Conservation (phyloP, 2,797 vertebrate genomes). For the Rhadinocentrus ornatus region DNA sequence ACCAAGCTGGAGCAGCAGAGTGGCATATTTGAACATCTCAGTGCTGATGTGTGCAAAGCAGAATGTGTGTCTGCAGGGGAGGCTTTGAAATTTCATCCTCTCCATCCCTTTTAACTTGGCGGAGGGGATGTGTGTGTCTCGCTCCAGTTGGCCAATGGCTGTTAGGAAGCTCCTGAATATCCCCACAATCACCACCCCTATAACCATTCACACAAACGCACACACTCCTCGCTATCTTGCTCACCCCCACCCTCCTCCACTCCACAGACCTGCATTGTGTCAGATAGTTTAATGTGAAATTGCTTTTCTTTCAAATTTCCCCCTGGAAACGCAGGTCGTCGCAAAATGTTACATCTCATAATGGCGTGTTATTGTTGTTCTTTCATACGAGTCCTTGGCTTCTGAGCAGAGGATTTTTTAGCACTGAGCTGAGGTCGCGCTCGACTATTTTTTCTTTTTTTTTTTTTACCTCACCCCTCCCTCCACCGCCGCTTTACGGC, state of each 20-base stretch:
- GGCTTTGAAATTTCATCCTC: slow-evolving; percentile 80
- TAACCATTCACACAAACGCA: slow-evolving; percentile 30
- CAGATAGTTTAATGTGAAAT: slow-evolving; percentile 80
- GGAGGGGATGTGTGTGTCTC: slow-evolving; percentile 68
- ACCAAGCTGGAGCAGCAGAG: slow-evolving; percentile 55
- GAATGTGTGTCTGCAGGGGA: slow-evolving; percentile 78
- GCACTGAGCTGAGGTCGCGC: slow-evolving; percentile 47
- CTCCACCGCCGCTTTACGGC: slow-evolving; percentile 18
- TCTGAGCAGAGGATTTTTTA: slow-evolving; percentile 45
- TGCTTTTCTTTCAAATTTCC: slow-evolving; percentile 81
- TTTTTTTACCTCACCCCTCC: not conserved
- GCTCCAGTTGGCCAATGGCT: slow-evolving; percentile 71
- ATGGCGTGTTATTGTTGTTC: slow-evolving; percentile 73
- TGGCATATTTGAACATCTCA: slow-evolving; percentile 76
- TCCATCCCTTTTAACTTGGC: slow-evolving; percentile 77
- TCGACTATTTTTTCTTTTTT: slow-evolving; percentile 36
- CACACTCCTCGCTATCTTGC: slow-evolving; percentile 24
- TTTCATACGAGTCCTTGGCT: slow-evolving; percentile 71
- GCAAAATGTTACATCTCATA: slow-evolving; percentile 71
- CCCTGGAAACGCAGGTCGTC: slow-evolving; percentile 66
- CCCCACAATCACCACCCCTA: slow-evolving; percentile 8
- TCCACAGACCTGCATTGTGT: slow-evolving; percentile 73
- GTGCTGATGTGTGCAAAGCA: slow-evolving; percentile 71
- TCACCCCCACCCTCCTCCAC: slow-evolving; percentile 24
- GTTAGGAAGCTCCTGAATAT: slow-evolving; percentile 64